Conservation (phyloP, 2,888 invertebrate genomes). For the Temnothorax rugatulus region DNA sequence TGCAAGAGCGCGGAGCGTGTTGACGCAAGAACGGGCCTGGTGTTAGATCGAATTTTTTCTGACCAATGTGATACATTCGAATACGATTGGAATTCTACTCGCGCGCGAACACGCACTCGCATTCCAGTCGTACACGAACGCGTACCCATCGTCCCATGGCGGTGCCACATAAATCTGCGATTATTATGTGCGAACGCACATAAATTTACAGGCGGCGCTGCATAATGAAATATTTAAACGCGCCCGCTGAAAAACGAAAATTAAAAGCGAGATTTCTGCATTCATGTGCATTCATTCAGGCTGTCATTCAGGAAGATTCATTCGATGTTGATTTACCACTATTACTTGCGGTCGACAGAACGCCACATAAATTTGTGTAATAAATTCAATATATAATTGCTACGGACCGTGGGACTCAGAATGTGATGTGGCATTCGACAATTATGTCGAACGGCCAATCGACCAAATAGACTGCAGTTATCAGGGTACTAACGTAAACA, state of each 20-base stretch:
- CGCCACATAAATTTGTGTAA: constrained; percentile 40
- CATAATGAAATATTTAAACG: constrained; percentile 66
- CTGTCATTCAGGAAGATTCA: constrained; percentile 48
- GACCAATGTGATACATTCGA: constrained; percentile 28
- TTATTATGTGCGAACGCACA: constrained; percentile 61
- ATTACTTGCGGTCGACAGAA: constrained; percentile 46
- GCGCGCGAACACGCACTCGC: constrained; percentile 38
- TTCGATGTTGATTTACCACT: constrained; percentile 54
- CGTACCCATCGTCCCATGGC: constrained; percentile 21
- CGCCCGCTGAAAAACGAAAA: constrained; percentile 53
- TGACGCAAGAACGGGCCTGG: constrained; percentile 8
- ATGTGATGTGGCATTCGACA: constrained; percentile 13
- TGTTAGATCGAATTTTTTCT: constrained; percentile 40
- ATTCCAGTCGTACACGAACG: constrained; percentile 45
- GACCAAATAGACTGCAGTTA: not conserved
- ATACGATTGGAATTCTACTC: constrained; percentile 66
- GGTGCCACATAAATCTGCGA: constrained; percentile 57
- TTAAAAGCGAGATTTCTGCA: constrained; percentile 55
- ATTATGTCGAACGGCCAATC: constrained; percentile 27
- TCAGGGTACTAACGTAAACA: not conserved
- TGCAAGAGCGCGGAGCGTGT: not conserved
- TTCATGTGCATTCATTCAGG: constrained; percentile 12
- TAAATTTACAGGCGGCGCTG: constrained; percentile 60
- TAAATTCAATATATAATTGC: constrained; percentile 44
- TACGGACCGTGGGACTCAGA: not conserved